A percentile compares a stretch with the other conserved stretches of the same genome.
Conservation (phyloP, 2,797 vertebrate species). For the Mastacembelus armatus region DNA sequence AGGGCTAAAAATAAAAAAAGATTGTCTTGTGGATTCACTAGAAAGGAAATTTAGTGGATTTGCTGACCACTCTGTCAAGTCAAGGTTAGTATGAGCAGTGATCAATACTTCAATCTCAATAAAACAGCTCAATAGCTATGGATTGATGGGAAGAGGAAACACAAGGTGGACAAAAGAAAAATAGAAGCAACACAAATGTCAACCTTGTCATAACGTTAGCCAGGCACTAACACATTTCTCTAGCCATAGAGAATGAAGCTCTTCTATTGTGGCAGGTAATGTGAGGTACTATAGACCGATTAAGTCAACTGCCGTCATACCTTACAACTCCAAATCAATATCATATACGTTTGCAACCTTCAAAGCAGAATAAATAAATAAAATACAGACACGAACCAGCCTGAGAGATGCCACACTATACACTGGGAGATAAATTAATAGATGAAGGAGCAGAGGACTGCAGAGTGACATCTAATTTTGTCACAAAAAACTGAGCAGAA, state of each 20-base stretch:
- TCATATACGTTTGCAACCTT: constrained; percentile 80
- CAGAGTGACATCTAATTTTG: constrained; percentile 8
- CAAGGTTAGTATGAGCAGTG: constrained; percentile 87
- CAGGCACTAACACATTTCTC: constrained; percentile 66
- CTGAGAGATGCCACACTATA: constrained; percentile 67
- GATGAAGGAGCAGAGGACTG: not conserved
- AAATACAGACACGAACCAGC: constrained; percentile 56
- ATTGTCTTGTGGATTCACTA: constrained; percentile 64
- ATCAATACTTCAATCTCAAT: constrained; percentile 97
- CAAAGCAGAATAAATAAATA: constrained; percentile 79
- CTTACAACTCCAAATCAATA: constrained; percentile 85
- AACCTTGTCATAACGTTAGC: constrained; percentile 76
- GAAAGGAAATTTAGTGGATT: constrained; percentile 84
- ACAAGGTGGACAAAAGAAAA: constrained; percentile 52
- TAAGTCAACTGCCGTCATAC: constrained; percentile 69
- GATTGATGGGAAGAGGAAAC: constrained; percentile 80
- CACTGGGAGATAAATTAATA: constrained; percentile 57
- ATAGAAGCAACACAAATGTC: constrained; percentile 73
- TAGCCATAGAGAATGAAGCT: constrained; percentile 44
- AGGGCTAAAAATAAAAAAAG: constrained; percentile 35
- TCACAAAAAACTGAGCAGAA: constrained; percentile 7
- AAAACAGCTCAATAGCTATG: constrained; percentile 91
- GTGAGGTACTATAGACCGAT: constrained; percentile 62
- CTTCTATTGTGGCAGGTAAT: constrained; percentile 59
- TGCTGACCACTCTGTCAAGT: constrained; percentile 80